A percentile compares a stretch with the other conserved stretches of the same genome.
Evolutionary conservation across 2,888 invertebrate genomes (phyloP).

Genomic region (Diploptera punctata): DNA sequence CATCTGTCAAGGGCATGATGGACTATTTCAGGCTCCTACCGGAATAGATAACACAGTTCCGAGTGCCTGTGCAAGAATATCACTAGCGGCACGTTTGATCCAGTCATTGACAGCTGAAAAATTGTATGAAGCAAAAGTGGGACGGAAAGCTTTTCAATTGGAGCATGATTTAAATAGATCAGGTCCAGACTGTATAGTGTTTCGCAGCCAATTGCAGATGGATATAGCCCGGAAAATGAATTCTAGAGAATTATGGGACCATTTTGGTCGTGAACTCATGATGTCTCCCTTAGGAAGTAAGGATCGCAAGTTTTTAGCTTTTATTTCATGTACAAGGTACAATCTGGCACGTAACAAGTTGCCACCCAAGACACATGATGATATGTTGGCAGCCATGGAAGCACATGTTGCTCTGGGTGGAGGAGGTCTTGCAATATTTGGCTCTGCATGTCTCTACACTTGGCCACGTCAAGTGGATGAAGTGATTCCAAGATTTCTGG

Average conservation of each 20-base stretch:
- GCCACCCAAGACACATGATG: conserved; percentile 69
- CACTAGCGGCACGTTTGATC: conserved; percentile 77
- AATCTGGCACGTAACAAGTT: conserved; percentile 56
- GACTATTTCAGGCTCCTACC: conserved; percentile 73
- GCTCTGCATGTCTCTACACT: conserved; percentile 87
- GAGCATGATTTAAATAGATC: conserved; percentile 66
- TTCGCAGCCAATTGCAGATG: conserved; percentile 73
- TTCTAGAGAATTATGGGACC: conserved; percentile 83
- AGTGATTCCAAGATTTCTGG: conserved; percentile 67
- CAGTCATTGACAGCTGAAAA: conserved; percentile 90
- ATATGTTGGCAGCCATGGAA: conserved; percentile 71
- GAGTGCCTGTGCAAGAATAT: conserved; percentile 78
- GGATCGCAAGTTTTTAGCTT: conserved; percentile 85
- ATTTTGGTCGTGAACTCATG: conserved; percentile 86
- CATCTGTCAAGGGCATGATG: conserved; percentile 80
- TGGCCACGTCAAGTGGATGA: conserved; percentile 81
- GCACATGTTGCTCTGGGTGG: conserved; percentile 92
- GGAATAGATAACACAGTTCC: conserved; percentile 69
- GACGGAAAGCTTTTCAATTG: conserved; percentile 81
- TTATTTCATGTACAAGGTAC: conserved; percentile 86
- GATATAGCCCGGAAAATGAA: conserved; percentile 74
- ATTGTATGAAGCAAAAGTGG: conserved; percentile 77
- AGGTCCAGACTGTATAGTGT: conserved; percentile 68
- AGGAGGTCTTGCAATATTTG: conserved; percentile 90
- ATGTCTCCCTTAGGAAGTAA: conserved; percentile 67